These are phyloP conservation scores for Pagetopsis macropterus DNA, from an alignment of 2,797 vertebrate species.

Conservation along the genomic window DNA sequence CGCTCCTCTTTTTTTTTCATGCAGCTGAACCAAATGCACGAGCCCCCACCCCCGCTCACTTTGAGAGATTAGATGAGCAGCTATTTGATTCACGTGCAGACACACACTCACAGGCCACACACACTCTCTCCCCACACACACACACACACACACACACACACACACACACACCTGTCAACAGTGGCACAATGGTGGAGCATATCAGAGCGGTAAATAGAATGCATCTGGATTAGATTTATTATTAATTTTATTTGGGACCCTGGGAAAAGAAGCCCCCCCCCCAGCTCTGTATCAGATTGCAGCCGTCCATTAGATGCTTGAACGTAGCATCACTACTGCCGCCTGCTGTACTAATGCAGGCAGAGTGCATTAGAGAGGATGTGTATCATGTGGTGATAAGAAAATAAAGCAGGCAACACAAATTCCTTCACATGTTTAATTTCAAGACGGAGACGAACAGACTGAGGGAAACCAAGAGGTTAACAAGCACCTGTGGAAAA, in stretches of 20 bases:
- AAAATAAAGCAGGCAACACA: slow-evolving; percentile 22
- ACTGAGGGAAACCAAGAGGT: slow-evolving; percentile 10
- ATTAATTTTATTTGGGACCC: slow-evolving; percentile 61
- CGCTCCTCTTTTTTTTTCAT: slow-evolving; percentile 48
- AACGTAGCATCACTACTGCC: slow-evolving; percentile 38
- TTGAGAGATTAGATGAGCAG: slow-evolving; percentile 78
- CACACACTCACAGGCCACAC: slow-evolving; percentile 11
- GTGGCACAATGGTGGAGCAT: slow-evolving; percentile 42
- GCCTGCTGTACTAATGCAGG: slow-evolving; percentile 27
- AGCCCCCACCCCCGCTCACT: slow-evolving; percentile 60
- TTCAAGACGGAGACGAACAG: slow-evolving; percentile 43
- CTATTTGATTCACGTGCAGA: slow-evolving; percentile 65
- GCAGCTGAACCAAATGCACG: slow-evolving; percentile 58
- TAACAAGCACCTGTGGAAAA: slow-evolving; percentile 8
- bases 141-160: not conserved
- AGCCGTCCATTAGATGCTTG: slow-evolving; percentile 51
- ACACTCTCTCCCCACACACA: not conserved
- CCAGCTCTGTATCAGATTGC: slow-evolving; percentile 51
- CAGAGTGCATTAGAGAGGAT: not conserved
- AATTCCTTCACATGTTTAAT: slow-evolving; percentile 46
- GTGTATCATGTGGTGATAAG: not conserved
- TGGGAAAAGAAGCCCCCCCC: slow-evolving; percentile 24
- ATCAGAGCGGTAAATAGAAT: slow-evolving; percentile 39
- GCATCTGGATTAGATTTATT: slow-evolving; percentile 65
- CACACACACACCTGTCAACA: slow-evolving; percentile 54